Evolutionary conservation across 2,888 invertebrate species (phyloP), one percentile per base, ranked within the genome.

Genomic region (Micoletzkya japonica): DNA sequence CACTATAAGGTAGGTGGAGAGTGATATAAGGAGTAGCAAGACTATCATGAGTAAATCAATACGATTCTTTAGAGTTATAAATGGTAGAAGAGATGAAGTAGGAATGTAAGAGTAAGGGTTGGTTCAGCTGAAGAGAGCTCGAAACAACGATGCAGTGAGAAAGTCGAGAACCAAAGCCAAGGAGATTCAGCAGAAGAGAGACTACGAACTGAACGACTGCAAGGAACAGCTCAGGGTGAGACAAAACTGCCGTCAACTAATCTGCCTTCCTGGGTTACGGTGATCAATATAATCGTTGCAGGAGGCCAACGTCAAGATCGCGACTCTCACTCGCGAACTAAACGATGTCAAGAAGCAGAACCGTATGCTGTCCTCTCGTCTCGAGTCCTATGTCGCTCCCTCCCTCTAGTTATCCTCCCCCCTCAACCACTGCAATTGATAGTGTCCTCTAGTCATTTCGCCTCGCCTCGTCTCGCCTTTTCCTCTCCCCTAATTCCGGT

Each of bases 81-180:
- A n/a, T n/a, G n/a, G n/a, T n/a, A n/a, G n/a, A n/a, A n/a, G n/a
- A n/a, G n/a, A n/a, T n/a, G n/a, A n/a, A n/a, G n/a, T n/a, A n/a
- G n/a, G n/a, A n/a, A n/a, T n/a, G n/a, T 44, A 10, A 44, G n/a
- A n/a, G n/a, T 54, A 54, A 24, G 7, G 24, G 7, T 24, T 14
- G 17, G 36, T 32, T 36, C 59, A 32, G 52, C 57, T 78, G 3
- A 78, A 78, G 68, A 61, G 78, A 52, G 74, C 73, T 6, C 44
- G 75, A 20, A 78, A 78, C 71, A 78, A 78, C 54, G 78, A 78
- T 57, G 78, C 78, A 6, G 78, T 78, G 32, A 58, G 78, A 14
- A 75, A 75, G 60, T 73, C 73, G 37, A 71, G 78, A 49, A 72
- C 71, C 34, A 78, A 78, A 73, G 76, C 73, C 2, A 75, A 61